Evolutionary conservation across 2,113 vertebrate species (phyloP), one percentile per base, ranked within the genome.

Genomic region (Gavia stellata): DNA sequence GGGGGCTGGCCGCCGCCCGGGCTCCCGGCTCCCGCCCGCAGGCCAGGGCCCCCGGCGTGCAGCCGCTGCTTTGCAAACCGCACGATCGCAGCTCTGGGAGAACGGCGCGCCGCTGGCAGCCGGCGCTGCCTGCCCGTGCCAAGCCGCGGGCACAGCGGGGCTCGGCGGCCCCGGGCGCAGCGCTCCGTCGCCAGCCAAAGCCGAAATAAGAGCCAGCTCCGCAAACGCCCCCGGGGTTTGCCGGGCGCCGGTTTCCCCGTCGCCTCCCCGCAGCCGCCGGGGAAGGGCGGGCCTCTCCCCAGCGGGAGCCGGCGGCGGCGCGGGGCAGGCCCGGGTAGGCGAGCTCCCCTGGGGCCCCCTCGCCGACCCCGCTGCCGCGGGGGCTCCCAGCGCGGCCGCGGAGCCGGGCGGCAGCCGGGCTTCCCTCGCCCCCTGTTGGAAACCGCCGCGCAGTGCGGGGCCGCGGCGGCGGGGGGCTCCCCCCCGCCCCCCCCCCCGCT

Each of bases 61-160:
- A 14, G 84, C 91, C 88, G 63, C 84, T 42, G 88, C 92, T 78
- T 24, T 25, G 85, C 92, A 58, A 74, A 86, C 45, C 85, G 74
- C 94, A 25, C 77, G 77, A 34, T 45, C 33, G 81, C 77, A 4
- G 92, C 85, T 72, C 79, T 38, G 9, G 81, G 65, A 34, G 59
- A 44, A 84, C 83, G 79, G 88, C 58, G 70, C 58, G 71, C 80
- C 52, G 72, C 86, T 94, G 92, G 95, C 90, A 90, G 82, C 70
- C 85, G 49, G 65, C 65, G 23, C 85, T 68, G 92, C 53, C 62
- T 10, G 53, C 19, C 81, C 44, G 14, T 89, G 94, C 94, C 94
- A 95, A 95, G 92, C 94, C 89, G 71, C 92, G 85, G 92, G 81
- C 85, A 70, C 77, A 55, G 85, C 77, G 56, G 94, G 81, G 66